phyloP scores from a whole-genome alignment of 2,888 invertebrate species.

The Aphelenchoides bicaudatus region DNA sequence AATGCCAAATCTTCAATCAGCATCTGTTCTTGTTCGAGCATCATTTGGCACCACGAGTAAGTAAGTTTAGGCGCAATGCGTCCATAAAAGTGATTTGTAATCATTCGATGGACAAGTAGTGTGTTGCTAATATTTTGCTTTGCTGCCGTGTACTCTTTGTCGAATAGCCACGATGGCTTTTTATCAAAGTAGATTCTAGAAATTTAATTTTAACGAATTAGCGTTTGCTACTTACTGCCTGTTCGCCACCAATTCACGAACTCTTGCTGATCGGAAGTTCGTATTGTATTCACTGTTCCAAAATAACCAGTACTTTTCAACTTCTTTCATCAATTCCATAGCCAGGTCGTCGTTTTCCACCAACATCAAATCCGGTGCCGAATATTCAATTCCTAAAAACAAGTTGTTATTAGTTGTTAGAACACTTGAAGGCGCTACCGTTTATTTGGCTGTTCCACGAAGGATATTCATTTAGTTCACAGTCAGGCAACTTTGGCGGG shows the following conservation, averaged over 20 bases:
- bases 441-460: constrained; percentile 16
- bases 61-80: constrained; percentile 23
- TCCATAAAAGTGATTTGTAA: constrained; percentile 29
- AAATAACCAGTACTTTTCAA: constrained; percentile 29
- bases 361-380: constrained; percentile 22
- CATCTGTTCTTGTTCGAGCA: constrained; percentile 14
- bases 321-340: constrained; percentile 28
- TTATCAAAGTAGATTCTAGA: constrained; percentile 35
- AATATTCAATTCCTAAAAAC: constrained; percentile 26
- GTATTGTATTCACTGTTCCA: constrained; percentile 31
- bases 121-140: constrained; percentile 23
- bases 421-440: background rate
- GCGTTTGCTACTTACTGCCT: constrained; percentile 26
- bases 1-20: constrained; percentile 20
- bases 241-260: constrained; percentile 12
- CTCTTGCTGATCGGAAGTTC: constrained; percentile 22
- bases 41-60: constrained; percentile 25
- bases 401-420: background rate
- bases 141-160: background rate
- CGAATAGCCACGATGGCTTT: constrained; percentile 23
- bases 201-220: constrained; percentile 14
- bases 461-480: constrained; percentile 14
- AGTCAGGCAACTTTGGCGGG: background rate
- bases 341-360: constrained; percentile 30
- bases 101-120: constrained; percentile 25